Evolutionary conservation across 1,140 invertebrate genomes (phyloP), one percentile per base, ranked within the genome.

Genomic region (Heliconius hermathena): DNA sequence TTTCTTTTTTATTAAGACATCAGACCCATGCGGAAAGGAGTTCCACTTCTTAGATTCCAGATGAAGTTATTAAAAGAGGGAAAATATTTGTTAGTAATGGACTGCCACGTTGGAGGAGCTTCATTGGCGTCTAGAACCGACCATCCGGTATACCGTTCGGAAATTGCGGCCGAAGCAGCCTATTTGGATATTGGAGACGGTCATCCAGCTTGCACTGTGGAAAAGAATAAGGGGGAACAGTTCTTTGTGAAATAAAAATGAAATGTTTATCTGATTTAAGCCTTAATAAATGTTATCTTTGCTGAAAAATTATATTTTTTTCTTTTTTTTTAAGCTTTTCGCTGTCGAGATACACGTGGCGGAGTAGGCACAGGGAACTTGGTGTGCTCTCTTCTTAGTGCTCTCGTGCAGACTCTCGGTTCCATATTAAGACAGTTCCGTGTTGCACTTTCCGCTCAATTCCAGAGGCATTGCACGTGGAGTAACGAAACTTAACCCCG

Each of bases 61-160:
- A 80, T 93, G 76, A 93, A 91, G 74, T 70, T 93, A 76, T 5
- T 92, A 3, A 71, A 76, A 8, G 73, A 83, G 26, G 87, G 89
- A 0, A 87, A 85, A 74, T 93, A 84, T 70, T 82, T 93, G 8
- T 73, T 90, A n/a, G 82, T 90, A 78, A 85, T 90, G 83, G 90
- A 93, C 74, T 93, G 90, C 66, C 76, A 85, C 41, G 72, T 87
- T 1, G 89, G 88, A 1, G 83, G 85, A 0, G 82, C 83, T 0
- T 85, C 87, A 0, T 60, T 93, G 1, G 84, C 86, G n/a, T 83
- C 85, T 3, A 81, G 87, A n/a, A 9, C 79, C 29, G 72, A 81
- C 3, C 13, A 54, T 0, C 57, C 74, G 0, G 82, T 86, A 3
- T 86, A 87, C 38, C 79, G 82, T 11, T 71, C 82, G 3, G 89